Conservation (phyloP, 35 echinoderm and acorn worm genomes). For the Lytechinus pictus region DNA sequence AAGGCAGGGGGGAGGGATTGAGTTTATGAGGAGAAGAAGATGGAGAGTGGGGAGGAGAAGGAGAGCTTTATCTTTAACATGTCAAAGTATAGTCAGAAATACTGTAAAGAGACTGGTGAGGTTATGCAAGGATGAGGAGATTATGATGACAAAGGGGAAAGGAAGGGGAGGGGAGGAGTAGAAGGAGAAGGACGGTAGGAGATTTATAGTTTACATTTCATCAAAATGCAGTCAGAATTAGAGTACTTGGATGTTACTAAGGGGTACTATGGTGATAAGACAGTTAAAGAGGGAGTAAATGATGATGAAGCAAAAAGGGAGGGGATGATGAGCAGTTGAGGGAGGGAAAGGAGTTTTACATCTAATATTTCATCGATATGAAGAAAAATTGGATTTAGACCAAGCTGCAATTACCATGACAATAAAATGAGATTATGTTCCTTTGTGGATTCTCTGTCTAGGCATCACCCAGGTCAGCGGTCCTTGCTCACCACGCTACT, state of each 20-base stretch:
- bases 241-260: constrained; percentile 92
- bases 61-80: too few species aligned
- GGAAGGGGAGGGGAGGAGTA: constrained; percentile 55
- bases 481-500: constrained; percentile 79
- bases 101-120: too few species aligned
- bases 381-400: too few species aligned
- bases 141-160: too few species aligned
- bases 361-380: too few species aligned
- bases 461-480: constrained; percentile 77
- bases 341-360: background rate
- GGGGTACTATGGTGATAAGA: constrained; percentile 92
- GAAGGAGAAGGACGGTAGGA: background rate
- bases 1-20: background rate
- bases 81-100: too few species aligned
- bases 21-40: background rate
- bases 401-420: too few species aligned
- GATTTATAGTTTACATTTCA: too few species aligned
- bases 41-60: background rate
- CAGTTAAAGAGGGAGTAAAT: constrained; percentile 41
- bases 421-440: too few species aligned
- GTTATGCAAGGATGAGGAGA: too few species aligned
- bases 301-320: background rate
- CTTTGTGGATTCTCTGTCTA: background rate
- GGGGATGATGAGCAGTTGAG: background rate
- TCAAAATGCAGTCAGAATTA: constrained; percentile 62